Evolutionary conservation across 1,140 invertebrate species (phyloP), one percentile per base, ranked within the genome.

Genomic region (Callitettix versicolor): DNA sequence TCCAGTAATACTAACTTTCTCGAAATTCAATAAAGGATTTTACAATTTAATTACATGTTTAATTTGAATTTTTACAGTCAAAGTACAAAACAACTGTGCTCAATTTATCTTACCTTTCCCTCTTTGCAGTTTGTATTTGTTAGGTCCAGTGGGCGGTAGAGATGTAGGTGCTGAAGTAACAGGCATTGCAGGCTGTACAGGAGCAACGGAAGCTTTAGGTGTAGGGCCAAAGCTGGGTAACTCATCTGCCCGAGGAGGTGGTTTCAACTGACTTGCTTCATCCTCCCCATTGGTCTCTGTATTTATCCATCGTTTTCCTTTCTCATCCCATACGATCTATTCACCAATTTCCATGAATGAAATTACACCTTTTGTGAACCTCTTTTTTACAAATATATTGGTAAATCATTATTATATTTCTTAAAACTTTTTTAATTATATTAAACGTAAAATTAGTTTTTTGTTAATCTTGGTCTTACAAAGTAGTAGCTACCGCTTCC

Each of bases 261-360:
- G 86, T 60, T 83, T 82, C 40, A 83, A 69, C 26, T 80, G 73
- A 40, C 65, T 68, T 7, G 75, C 66, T n/a, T 69, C 65, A 26
- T 73, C 78, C 3, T 82, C 81, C 11, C 74, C 78, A 63, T 80
- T 81, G 41, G 79, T 84, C 62, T 90, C 87, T 42, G 80, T 79
- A 69, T 94, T 90, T n/a, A 79, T 76, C 91, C 92, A 95, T 58
- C 78, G 78, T 62, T 92, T 89, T 59, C 79, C 82, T 7, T 84
- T 78, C 51, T 81, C 75, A 75, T 95, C 90, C 90, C 91, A 95
- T 15, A 95, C 85, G 74, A 95, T 95, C 88, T 91, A 65, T 11
- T 64, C 9, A 3, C 36, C 5, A 40, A 9, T 22, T 9, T 9
- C 9, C 7, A 9, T 49, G 7, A 9, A 12, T 18, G 7, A 7